Evolutionary conservation across 1,140 invertebrate genomes (phyloP), one percentile per base, ranked within the genome.

Genomic region (Ips nitidus): DNA sequence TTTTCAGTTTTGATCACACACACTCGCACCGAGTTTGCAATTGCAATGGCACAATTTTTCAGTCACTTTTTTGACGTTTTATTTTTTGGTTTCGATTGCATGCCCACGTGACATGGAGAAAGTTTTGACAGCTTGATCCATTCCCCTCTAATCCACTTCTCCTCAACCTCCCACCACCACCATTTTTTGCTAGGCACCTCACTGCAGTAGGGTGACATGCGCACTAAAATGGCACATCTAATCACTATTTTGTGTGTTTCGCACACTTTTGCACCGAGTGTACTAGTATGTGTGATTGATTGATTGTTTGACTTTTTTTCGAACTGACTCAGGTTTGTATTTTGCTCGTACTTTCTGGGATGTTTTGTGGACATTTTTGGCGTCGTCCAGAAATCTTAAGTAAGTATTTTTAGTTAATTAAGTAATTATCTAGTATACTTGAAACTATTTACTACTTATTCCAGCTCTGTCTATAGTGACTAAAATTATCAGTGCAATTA

Each of bases 1-100:
- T 55, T 6, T 55, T 37, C 52, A 66, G 39, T 82, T 81, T 83
- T 85, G 82, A 84, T 69, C 68, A 63, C 57, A 85, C 59, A 63
- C 57, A 85, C 83, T 85, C 83, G 85, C 85, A 85, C 86, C 84
- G 82, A 85, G 83, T 79, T 22, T 84, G 85, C 85, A 86, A 84
- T 59, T 82, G 84, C 84, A 82, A 83, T 84, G 83, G 82, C 81
- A 81, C 80, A 71, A 75, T 74, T 79, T 84, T 82, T 84, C 80
- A 85, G 75, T 79, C 77, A 79, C 76, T 78, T 77, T 59, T 55
- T 78, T 77, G 74, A 69, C 70, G 68, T 85, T 79, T 82, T 82
- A 57, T 67, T 85, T 85, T 85, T 81, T 80, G 82, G 84, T 50
- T 50, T 50, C 8, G 38, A 52, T 66, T 53, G 53, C 55, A 69